These are phyloP conservation scores for Lordiphosa fenestrarum DNA, from an alignment of 2,888 invertebrate genomes.

Conservation along the genomic window DNA sequence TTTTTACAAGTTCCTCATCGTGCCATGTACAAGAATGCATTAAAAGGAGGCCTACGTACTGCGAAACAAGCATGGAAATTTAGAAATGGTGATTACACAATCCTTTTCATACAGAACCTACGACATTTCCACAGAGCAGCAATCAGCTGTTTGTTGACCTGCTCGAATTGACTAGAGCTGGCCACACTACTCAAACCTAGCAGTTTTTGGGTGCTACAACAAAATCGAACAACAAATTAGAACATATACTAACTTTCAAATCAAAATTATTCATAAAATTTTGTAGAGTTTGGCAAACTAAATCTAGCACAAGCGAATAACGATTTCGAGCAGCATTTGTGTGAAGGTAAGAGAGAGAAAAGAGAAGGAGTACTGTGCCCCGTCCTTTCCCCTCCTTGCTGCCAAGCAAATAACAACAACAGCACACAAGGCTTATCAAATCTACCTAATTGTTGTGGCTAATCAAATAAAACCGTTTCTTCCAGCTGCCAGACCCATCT, in stretches of 20 bases:
- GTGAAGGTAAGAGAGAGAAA: conserved; percentile 67
- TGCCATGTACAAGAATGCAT: conserved; percentile 71
- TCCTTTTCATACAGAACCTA: conserved; percentile 21
- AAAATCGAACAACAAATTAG: conserved; percentile 18
- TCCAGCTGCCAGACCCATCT: conserved; percentile 50
- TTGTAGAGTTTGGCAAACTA: conserved; percentile 73
- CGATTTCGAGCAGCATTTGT: conserved; percentile 76
- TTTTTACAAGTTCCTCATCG: conserved; percentile 8
- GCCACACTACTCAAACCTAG: conserved; percentile 7
- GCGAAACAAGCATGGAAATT: conserved; percentile 76
- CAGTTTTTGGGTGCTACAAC: conserved; percentile 7
- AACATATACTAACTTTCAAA: conserved; percentile 12
- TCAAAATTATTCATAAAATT: conserved; percentile 10
- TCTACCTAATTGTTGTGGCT: conserved; percentile 17
- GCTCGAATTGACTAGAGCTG: background rate
- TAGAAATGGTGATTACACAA: conserved; percentile 65
- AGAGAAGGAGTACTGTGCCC: conserved; percentile 3
- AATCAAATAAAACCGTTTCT: conserved; percentile 23
- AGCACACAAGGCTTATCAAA: conserved; percentile 30
- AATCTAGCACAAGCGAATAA: conserved; percentile 69
- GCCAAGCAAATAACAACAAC: conserved; percentile 17
- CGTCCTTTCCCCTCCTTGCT: background rate
- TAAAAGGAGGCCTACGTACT: conserved; percentile 70
- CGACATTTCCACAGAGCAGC: conserved; percentile 2
- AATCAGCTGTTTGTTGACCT: conserved; percentile 47